These are phyloP conservation scores for Pogonognathellus flavescens DNA, from an alignment of 1,140 invertebrate genomes.

Conservation along the genomic window DNA sequence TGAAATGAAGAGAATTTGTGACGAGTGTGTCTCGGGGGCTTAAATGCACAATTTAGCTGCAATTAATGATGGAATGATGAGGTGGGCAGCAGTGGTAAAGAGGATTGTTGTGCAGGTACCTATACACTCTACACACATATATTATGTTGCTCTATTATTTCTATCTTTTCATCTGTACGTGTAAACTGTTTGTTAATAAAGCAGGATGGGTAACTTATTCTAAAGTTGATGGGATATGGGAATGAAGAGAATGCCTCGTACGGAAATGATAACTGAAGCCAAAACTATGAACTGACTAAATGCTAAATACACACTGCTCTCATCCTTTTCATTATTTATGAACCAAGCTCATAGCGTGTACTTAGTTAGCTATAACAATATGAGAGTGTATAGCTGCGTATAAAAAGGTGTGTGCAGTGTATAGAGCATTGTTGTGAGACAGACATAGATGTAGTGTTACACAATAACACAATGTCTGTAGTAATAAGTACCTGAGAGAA, in stretches of 20 bases:
- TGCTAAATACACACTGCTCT: too few species aligned
- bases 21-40: conserved; percentile 28
- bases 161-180: not conserved
- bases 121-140: not conserved
- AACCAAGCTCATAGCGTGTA: too few species aligned
- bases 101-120: not conserved
- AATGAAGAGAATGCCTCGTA: too few species aligned
- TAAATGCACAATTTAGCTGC: conserved; percentile 12
- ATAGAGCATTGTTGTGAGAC: too few species aligned
- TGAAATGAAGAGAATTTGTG: conserved; percentile 6
- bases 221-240: too few species aligned
- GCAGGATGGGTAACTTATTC: not conserved
- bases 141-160: not conserved
- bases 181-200: not conserved
- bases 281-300: too few species aligned
- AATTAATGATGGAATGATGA: conserved; percentile 56
- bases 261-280: too few species aligned
- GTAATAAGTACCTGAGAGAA: not conserved
- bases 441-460: not conserved
- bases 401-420: too few species aligned
- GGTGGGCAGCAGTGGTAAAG: conserved; percentile 1
- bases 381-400: too few species aligned
- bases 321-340: too few species aligned
- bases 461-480: too few species aligned
- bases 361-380: too few species aligned